Base-by-base conservation (phyloP, 2,888 invertebrate species). In the Tholera decimalis region DNA sequence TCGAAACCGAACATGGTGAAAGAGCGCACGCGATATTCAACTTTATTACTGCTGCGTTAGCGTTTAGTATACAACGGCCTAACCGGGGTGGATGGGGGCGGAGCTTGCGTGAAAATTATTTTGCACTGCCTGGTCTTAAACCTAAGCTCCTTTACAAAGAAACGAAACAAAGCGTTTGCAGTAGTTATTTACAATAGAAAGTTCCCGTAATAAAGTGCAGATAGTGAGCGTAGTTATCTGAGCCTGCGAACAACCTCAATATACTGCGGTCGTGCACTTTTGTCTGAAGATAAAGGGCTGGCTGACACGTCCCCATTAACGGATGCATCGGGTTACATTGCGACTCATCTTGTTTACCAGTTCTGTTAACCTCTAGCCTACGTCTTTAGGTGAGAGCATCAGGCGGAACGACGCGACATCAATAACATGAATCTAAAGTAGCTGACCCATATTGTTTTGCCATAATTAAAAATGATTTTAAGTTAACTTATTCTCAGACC, bases 281-380 rank as follows among this genome's bases (percentile, higher is more conserved):
- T 72, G 77, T 73, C 75, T 79, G 50, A 26, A 77, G 77, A 83
- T 81, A 83, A 81, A 85, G 83, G 73, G 64, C 71, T 85, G 88
- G 91, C 86, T 85, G 92, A 90, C 91, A 91, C 89, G 93, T 90
- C 87, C 93, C 90, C 89, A 91, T 93, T 93, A 91, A 79, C 88
- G 77, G 84, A 80, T 83, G 92, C 86, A 89, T 92, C 91, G 74
- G 80, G 89, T 93, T 92, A 87, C 92, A 79, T 66, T 79, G 70
- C 71, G 78, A 79, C 77, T 73, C 73, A 74, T 46, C 60, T 54
- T 69, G 73, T 85, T 80, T 79, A 66, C 72, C 70, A 67, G 73
- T 73, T 74, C 71, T 59, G 73, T 57, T 77, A 66, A 79, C 74
- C 74, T 68, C 56, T 72, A 54, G 56, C 37, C 43, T 20, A 20